These are phyloP conservation scores for Saccostrea glomerata DNA, from an alignment of 1,140 invertebrate species.

Conservation along the genomic window DNA sequence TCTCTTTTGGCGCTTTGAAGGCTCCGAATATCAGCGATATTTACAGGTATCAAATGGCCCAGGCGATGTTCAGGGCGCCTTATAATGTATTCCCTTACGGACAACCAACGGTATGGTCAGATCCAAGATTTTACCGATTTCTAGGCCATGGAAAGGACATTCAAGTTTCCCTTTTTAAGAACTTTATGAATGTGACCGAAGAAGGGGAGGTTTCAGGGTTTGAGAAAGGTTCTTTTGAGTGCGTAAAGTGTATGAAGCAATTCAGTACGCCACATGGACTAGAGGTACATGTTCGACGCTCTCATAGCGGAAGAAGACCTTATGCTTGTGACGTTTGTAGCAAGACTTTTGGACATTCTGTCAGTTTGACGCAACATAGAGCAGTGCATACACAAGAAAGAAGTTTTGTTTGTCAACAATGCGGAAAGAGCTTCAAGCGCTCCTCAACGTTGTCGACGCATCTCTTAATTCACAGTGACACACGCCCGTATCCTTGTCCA, in stretches of 20 bases:
- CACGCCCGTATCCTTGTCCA: constrained; percentile 80
- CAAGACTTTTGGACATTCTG: constrained; percentile 98
- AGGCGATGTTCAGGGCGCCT: constrained; percentile 48
- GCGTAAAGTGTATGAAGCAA: constrained; percentile 98
- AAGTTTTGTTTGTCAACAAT: constrained; percentile 97
- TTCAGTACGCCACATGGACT: constrained; percentile 96
- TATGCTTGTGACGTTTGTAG: constrained; percentile 97
- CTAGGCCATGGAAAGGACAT: constrained; percentile 51
- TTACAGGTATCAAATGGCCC: constrained; percentile 54
- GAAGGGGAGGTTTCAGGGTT: constrained; percentile 56
- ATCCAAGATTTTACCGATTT: constrained; percentile 50
- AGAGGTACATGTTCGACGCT: constrained; percentile 92
- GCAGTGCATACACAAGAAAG: constrained; percentile 95
- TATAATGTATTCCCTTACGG: constrained; percentile 51
- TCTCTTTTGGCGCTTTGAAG: constrained; percentile 20
- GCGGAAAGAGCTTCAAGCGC: constrained; percentile 98
- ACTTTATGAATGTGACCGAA: constrained; percentile 48
- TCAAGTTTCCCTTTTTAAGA: constrained; percentile 23
- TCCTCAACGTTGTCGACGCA: constrained; percentile 98
- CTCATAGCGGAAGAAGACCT: constrained; percentile 95
- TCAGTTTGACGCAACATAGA: constrained; percentile 93
- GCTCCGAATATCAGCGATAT: constrained; percentile 43
- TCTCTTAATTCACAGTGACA: constrained; percentile 98
- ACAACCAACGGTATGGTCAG: constrained; percentile 52
- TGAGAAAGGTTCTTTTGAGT: constrained; percentile 90